Base-by-base conservation (phyloP, 2,888 invertebrate species). In the Plemyria rubiginata region DNA sequence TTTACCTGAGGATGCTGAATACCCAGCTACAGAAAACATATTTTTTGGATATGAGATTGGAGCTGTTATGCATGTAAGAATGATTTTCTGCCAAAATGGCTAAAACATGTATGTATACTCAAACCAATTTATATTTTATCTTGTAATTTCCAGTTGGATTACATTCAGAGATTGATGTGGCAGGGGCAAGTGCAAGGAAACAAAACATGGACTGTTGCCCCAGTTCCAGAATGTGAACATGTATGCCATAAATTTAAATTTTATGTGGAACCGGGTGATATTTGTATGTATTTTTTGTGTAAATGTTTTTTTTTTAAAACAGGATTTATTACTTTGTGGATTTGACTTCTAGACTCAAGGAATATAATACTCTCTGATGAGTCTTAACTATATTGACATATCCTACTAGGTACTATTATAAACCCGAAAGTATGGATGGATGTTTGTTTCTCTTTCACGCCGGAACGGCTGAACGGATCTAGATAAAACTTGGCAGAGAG, bases 11-110 rank as follows among this genome's bases (percentile, higher is more conserved):
- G 97, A 97, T 87, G 96, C 97, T n/a, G 98, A 98, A 86, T 95
- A 96, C 78, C 96, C 98, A 54, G 95, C 95, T 43, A 95, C 97
- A 52, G 98, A 98, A 88, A 98, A 98, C 93, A 96, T 98, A 71
- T 97, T 98, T 85, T 95, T 98, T 94, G 98, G 98, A 48, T 97
- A 96, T 78, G 97, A 98, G 76, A 96, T 96, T 77, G 98, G 98
- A 62, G 98, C 98, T 62, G 96, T 96, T 62, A 96, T 98, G 96
- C 98, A 98, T 93, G 97, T 97, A 93, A 94, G 13, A n/a, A 48
- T 29, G 6, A 32, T 5, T 32, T 32, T 32, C 32, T 32, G 5
- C 32, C 32, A 32, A 32, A 32, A 32, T 8, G 5, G 32, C 0
- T 32, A 32, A 32, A 3, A 32, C 32, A 32, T 32, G 4, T 22